These are phyloP conservation scores for Syritta pipiens DNA, from an alignment of 2,888 invertebrate genomes.

Conservation along the genomic window DNA sequence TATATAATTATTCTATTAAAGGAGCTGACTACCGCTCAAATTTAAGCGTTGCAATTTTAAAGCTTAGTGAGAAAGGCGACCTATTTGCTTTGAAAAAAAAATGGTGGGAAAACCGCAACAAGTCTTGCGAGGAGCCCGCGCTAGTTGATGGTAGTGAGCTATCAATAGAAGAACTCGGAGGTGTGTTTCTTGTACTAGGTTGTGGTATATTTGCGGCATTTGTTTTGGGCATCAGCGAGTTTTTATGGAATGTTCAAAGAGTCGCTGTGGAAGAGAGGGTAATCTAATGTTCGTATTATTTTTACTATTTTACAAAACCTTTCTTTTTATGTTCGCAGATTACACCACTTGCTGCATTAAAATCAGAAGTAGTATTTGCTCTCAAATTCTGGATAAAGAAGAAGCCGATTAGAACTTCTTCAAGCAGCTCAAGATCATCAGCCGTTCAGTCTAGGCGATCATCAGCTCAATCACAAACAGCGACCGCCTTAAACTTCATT, in stretches of 20 bases:
- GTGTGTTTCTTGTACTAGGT: conserved; percentile 92
- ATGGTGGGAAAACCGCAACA: conserved; percentile 92
- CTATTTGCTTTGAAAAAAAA: conserved; percentile 90
- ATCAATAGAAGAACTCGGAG: conserved; percentile 87
- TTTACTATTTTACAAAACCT: no score
- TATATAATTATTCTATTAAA: conserved; percentile 75
- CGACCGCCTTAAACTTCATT: conserved; percentile 11
- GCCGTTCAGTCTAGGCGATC: conserved; percentile 48
- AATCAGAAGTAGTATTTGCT: conserved; percentile 86
- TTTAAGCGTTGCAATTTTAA: conserved; percentile 92
- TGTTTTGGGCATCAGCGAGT: conserved; percentile 90
- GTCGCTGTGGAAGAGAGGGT: conserved; percentile 89
- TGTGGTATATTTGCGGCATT: conserved; percentile 86
- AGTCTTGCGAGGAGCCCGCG: conserved; percentile 73
- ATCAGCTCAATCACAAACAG: conserved; percentile 44
- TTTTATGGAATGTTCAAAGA: conserved; percentile 90
- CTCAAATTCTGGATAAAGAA: conserved; percentile 86
- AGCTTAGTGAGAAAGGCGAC: conserved; percentile 93
- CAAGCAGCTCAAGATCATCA: conserved; percentile 69
- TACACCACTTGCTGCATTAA: conserved; percentile 85
- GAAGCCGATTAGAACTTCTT: conserved; percentile 82
- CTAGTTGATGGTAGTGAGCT: conserved; percentile 77
- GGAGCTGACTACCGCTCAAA: conserved; percentile 88
- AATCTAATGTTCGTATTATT: conserved; percentile 29
- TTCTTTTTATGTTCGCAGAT: conserved; percentile 79